phyloP scores from a whole-genome alignment of 1,140 invertebrate species.

The Chelonus insularis region DNA sequence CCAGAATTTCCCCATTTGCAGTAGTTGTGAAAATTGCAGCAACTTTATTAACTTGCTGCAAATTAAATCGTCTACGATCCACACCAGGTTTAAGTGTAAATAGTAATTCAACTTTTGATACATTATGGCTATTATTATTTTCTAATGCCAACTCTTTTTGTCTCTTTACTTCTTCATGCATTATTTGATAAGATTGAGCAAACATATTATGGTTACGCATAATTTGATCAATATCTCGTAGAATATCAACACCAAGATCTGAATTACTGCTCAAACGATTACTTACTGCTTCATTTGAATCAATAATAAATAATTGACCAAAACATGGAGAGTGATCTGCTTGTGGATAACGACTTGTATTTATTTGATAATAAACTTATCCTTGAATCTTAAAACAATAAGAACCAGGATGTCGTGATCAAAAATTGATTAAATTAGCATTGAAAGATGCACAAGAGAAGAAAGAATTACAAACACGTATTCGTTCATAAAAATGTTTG shows the following conservation, averaged over 20 bases:
- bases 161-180: constrained; percentile 13
- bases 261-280: not conserved
- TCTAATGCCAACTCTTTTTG: not conserved
- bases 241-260: not conserved
- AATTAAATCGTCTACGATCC: constrained; percentile 8
- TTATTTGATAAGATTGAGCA: constrained; percentile 9
- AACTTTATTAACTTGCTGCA: constrained; percentile 16
- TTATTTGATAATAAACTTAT: no score
- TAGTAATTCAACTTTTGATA: constrained; percentile 12
- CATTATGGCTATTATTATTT: not conserved
- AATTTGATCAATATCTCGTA: not conserved
- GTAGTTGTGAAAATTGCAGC: no score
- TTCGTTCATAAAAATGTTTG: constrained; percentile 22
- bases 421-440: constrained; percentile 28
- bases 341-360: constrained; percentile 10
- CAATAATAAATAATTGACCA: constrained; percentile 19
- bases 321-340: constrained; percentile 18
- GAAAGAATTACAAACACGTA: constrained; percentile 23
- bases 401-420: constrained; percentile 10
- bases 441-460: constrained; percentile 30
- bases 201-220: constrained; percentile 10
- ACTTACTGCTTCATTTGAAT: constrained; percentile 14
- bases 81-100: no score
- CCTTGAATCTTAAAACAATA: no score
- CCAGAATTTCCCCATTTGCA: no score